These are phyloP conservation scores for Drosophila dives DNA, from an alignment of 2,888 invertebrate genomes.

Conservation along the genomic window DNA sequence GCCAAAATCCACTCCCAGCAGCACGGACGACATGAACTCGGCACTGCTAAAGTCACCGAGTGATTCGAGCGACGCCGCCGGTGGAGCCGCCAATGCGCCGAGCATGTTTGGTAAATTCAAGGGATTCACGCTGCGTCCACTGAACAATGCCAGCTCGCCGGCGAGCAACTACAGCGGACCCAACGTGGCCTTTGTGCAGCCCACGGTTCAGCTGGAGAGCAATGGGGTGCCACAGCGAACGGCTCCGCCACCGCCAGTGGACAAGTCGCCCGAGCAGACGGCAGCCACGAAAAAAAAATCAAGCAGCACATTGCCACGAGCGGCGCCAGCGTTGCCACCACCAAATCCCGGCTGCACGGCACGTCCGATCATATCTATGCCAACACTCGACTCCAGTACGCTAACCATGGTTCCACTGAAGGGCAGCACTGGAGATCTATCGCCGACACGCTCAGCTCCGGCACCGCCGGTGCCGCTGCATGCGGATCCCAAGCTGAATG, in stretches of 20 bases:
- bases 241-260: conserved; percentile 88
- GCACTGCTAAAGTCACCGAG: conserved; percentile 87
- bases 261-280: conserved; percentile 69
- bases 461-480: conserved; percentile 85
- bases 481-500: conserved; percentile 82
- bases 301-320: conserved; percentile 57
- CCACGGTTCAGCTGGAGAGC: conserved; percentile 79
- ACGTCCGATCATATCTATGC: conserved; percentile 92
- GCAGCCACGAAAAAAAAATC: conserved; percentile 60
- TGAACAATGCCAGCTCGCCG: conserved; percentile 80
- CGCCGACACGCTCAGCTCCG: conserved; percentile 88
- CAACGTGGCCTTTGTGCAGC: conserved; percentile 87
- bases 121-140: conserved; percentile 90
- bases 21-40: conserved; percentile 90
- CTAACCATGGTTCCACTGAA: conserved; percentile 73
- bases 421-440: conserved; percentile 55
- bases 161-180: conserved; percentile 79
- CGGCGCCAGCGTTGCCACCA: conserved; percentile 87
- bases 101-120: conserved; percentile 94
- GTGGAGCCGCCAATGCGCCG: conserved; percentile 81
- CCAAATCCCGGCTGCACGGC: conserved; percentile 87
- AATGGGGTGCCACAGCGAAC: conserved; percentile 85
- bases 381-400: conserved; percentile 92
- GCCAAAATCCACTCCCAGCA: conserved; percentile 86
- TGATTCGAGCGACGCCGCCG: conserved; percentile 86